These are phyloP conservation scores for Tortricodes alternella DNA, from an alignment of 2,888 invertebrate genomes.

Conservation along the genomic window DNA sequence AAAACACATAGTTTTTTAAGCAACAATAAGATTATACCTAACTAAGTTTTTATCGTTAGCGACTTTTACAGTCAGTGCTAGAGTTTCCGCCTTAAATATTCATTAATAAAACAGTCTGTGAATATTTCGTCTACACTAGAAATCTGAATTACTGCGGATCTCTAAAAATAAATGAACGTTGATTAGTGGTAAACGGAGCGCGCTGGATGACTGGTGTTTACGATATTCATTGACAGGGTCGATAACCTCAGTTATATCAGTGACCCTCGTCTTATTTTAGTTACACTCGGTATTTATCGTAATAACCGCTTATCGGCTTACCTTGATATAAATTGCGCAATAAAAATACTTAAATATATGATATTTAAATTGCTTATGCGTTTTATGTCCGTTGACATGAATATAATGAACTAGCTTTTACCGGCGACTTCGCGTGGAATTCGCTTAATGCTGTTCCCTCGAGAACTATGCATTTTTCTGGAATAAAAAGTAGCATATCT, in stretches of 20 bases:
- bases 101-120: neutral
- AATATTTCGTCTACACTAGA: neutral
- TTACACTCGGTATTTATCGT: neutral
- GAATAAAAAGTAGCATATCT: too few species aligned
- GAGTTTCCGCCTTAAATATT: neutral
- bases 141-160: slow-evolving; percentile 6
- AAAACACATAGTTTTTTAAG: too few species aligned
- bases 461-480: too few species aligned
- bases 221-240: slow-evolving; percentile 26
- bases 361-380: neutral
- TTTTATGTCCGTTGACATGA: neutral
- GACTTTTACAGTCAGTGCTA: too few species aligned
- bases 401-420: too few species aligned
- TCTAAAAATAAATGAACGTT: slow-evolving; percentile 27
- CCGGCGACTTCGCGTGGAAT: too few species aligned
- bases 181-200: slow-evolving; percentile 30
- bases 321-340: slow-evolving; percentile 3
- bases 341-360: neutral
- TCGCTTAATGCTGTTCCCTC: too few species aligned
- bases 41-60: too few species aligned
- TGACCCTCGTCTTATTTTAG: slow-evolving; percentile 19
- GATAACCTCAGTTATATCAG: slow-evolving; percentile 26
- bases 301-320: neutral
- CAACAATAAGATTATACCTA: too few species aligned
- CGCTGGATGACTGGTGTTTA: slow-evolving; percentile 33